Base-by-base conservation (phyloP, 2,888 invertebrate species). In the Netelia fuscicornis region DNA sequence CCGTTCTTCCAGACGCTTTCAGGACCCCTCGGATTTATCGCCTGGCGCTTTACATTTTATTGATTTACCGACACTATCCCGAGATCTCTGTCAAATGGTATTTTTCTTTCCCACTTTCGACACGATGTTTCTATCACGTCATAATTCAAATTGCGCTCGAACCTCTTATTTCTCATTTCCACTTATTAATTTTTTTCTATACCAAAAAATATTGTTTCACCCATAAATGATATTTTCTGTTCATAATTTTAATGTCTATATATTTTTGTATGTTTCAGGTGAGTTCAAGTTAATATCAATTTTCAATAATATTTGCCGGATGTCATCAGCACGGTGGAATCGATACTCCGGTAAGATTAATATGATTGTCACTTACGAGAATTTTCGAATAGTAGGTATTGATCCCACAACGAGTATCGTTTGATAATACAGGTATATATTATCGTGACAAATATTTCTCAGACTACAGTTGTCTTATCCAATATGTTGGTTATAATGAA, bases 201-300 rank as follows among this genome's bases (percentile, higher is more conserved):
- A 13, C 2, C 13, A 48, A 48, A 11, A 2, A 48, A 48, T 13
- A 48, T 10, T 13, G 48, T 48, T 2, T 13, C 13, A 1, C 13
- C 0, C 13, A 48, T 48, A 48, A 48, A 48, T 48, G 13, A 48
- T 48, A 13, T 48, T 48, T 48, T 13, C 2, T 48, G 0, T 48
- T 58, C 60, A 64, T 44, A 8, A 30, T 13, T 71, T 13, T 64
- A 71, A 79, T 42, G 42, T 54, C 13, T 25, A n/a, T 83, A 58
- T n/a, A 64, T 78, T 65, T 74, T 67, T 58, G 71, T 81, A 13
- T 81, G 87, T 89, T 89, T 64, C 84, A 89, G 89, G 89, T 89
- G 83, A 89, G 88, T 86, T 52, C 25, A 52, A 23, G 20, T 37
- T 25, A 56, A 75, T 2, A 54, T 23, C 30, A 67, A 52, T 23